These are phyloP conservation scores for Mythimna pallens DNA, from an alignment of 2,888 invertebrate genomes.

Conservation along the genomic window DNA sequence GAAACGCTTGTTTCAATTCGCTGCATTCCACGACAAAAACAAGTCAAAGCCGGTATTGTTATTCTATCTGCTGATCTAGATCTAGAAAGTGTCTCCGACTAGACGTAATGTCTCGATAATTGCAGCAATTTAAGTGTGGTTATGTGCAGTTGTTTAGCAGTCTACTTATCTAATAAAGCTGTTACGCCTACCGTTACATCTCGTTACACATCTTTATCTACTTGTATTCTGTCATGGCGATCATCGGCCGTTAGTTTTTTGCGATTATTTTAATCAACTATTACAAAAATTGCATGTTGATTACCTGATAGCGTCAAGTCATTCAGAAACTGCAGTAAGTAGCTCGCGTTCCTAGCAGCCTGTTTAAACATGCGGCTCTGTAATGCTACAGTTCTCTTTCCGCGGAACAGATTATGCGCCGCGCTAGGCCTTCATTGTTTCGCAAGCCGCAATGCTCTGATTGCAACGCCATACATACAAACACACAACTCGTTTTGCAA, in stretches of 20 bases:
- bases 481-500: conserved; percentile 76
- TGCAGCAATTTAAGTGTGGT: conserved; percentile 39
- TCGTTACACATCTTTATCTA: conserved; percentile 37
- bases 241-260: conserved; percentile 44
- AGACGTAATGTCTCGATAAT: conserved; percentile 50
- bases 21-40: conserved; percentile 36
- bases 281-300: conserved; percentile 43
- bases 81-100: conserved; percentile 64
- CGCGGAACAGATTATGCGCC: conserved; percentile 83
- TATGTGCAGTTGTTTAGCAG: conserved; percentile 35
- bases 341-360: conserved; percentile 34
- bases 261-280: conserved; percentile 32
- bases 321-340: conserved; percentile 31
- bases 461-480: conserved; percentile 83
- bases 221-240: conserved; percentile 38
- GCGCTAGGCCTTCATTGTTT: conserved; percentile 83
- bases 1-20: conserved; percentile 38
- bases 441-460: conserved; percentile 88
- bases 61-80: conserved; percentile 57
- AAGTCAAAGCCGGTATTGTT: conserved; percentile 56
- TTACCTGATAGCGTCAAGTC: conserved; percentile 25
- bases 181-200: conserved; percentile 43
- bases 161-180: conserved; percentile 40
- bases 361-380: conserved; percentile 55
- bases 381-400: conserved; percentile 79